Conservation (phyloP, 2,113 vertebrate species). For the Caranx ignobilis region DNA sequence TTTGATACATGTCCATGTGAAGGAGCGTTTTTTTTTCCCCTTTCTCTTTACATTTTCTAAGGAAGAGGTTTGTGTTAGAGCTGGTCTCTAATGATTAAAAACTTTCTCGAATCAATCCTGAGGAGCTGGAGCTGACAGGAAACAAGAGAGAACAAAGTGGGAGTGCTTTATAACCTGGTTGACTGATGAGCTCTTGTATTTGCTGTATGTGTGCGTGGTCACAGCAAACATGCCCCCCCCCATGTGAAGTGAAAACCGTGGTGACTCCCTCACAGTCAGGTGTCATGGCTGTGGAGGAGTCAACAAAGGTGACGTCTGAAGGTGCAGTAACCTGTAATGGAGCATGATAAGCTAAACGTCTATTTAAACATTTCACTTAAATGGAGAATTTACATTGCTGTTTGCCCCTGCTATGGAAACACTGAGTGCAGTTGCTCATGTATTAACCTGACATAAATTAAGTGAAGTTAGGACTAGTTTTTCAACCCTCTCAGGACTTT, state of each 20-base stretch:
- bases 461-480: neutral
- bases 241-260: neutral
- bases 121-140: neutral
- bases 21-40: slow-evolving; percentile 7
- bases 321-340: slow-evolving; percentile 6
- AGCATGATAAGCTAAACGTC: neutral
- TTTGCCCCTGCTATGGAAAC: slow-evolving; percentile 12
- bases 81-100: slow-evolving; percentile 71
- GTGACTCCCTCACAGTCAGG: neutral
- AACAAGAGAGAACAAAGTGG: neutral
- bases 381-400: neutral
- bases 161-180: slow-evolving; percentile 12
- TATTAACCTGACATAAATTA: neutral
- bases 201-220: slow-evolving; percentile 10
- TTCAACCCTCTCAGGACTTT: slow-evolving; percentile 9
- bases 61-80: slow-evolving; percentile 66
- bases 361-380: neutral
- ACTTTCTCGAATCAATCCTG: slow-evolving; percentile 11
- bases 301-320: neutral
- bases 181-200: neutral
- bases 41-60: slow-evolving; percentile 53
- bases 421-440: neutral
- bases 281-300: neutral
- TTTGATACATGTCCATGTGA: slow-evolving; percentile 15
- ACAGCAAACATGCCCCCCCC: slow-evolving; percentile 1